Percentiles rank a stretch among this genome's conserved stretches.
Evolutionary conservation across 2,888 invertebrate species (phyloP).

Genomic region (Mylabris sibirica): DNA sequence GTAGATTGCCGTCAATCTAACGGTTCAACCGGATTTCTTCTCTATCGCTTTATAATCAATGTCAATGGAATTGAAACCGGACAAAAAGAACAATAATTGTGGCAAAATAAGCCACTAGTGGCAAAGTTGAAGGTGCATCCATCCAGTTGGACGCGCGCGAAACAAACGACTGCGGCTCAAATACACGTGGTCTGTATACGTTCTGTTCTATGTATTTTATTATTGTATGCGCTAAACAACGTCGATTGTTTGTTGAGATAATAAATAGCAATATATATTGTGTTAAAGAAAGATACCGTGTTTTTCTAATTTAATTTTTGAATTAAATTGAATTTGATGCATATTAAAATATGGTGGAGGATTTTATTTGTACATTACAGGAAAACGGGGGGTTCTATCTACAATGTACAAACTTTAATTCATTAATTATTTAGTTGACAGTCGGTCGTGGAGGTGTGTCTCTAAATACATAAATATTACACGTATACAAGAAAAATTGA

Average conservation of each 20-base stretch:
- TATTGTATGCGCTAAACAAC: conserved; percentile 33
- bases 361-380: conserved; percentile 15
- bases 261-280: conserved; percentile 23
- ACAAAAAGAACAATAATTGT: conserved; percentile 19
- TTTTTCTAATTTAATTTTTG: conserved; percentile 29
- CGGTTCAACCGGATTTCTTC: neutral
- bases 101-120: conserved; percentile 22
- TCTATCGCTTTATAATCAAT: neutral
- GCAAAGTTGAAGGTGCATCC: conserved; percentile 38
- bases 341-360: conserved; percentile 2
- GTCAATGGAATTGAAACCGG: neutral
- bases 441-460: neutral
- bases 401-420: neutral
- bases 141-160: conserved; percentile 50
- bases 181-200: conserved; percentile 52
- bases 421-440: neutral
- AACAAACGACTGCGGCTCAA: conserved; percentile 52
- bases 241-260: conserved; percentile 31
- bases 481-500: neutral
- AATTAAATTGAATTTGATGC: conserved; percentile 13
- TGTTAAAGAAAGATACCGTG: conserved; percentile 14
- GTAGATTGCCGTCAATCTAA: neutral
- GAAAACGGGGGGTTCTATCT: neutral
- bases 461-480: neutral
- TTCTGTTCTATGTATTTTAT: conserved; percentile 26